A percentile compares a stretch with the other conserved stretches of the same genome.
Evolutionary conservation across 2,113 vertebrate genomes (phyloP).

Genomic region (Panthera uncia): DNA sequence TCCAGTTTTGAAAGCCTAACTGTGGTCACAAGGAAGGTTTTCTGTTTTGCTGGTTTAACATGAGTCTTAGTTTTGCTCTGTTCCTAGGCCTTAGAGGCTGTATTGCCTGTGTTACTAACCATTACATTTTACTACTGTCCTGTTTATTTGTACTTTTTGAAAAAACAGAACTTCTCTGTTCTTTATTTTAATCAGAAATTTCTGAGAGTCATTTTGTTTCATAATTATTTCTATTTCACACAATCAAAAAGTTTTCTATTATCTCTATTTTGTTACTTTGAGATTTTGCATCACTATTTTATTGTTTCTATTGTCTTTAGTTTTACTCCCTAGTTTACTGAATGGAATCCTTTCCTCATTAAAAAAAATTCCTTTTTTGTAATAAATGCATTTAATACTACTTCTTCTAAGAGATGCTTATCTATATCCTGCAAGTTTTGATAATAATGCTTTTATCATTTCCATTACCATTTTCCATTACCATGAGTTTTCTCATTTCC

Average conservation of each 20-base stretch:
- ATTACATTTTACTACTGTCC: neutral
- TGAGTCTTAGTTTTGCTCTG: neutral
- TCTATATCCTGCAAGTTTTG: neutral
- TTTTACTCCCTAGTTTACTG: neutral
- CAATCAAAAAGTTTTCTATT: neutral
- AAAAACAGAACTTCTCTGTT: neutral
- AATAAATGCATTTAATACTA: neutral
- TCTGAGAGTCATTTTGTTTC: neutral
- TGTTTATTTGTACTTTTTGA: neutral
- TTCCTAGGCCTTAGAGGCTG: neutral
- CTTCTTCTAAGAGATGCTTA: neutral
- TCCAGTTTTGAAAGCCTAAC: neutral
- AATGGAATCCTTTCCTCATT: neutral
- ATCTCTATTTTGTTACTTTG: conserved; percentile 1
- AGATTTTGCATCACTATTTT: neutral
- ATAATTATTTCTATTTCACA: neutral
- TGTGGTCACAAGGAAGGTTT: neutral
- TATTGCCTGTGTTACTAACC: neutral
- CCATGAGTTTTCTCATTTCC: neutral
- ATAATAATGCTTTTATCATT: neutral
- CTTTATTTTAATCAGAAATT: neutral
- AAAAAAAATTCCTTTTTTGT: neutral
- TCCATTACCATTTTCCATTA: neutral
- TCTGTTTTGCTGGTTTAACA: neutral
- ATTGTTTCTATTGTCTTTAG: neutral